These are phyloP conservation scores for Rhinoderma darwinii DNA, from an alignment of 2,113 vertebrate species.

Conservation along the genomic window DNA sequence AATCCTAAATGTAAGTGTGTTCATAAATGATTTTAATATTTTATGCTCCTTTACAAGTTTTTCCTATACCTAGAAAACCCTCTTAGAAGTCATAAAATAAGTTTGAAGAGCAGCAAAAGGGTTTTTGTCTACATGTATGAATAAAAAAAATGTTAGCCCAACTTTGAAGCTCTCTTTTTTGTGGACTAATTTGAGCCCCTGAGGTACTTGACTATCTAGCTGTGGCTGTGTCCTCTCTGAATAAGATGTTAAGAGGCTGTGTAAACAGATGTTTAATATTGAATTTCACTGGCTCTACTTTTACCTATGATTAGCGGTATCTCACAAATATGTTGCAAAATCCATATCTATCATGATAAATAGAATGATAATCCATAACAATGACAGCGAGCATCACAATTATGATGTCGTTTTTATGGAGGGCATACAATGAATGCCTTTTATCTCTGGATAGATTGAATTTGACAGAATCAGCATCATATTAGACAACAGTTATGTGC, in stretches of 20 bases:
- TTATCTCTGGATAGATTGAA: neutral
- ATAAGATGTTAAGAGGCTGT: neutral
- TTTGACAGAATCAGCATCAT: conserved; percentile 10
- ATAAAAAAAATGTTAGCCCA: neutral
- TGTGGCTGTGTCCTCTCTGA: too few species aligned
- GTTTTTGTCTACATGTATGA: neutral
- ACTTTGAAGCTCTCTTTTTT: too few species aligned
- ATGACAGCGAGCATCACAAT: neutral
- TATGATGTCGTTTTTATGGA: neutral
- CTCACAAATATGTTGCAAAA: neutral
- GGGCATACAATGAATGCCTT: neutral
- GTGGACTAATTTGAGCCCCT: too few species aligned
- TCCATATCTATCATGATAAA: neutral
- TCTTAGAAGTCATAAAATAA: too few species aligned
- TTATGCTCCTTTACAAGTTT: too few species aligned
- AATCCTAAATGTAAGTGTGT: too few species aligned
- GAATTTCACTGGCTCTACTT: neutral
- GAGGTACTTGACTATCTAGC: too few species aligned
- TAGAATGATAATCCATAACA: neutral
- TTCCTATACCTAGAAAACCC: too few species aligned
- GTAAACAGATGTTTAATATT: neutral
- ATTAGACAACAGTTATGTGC: neutral
- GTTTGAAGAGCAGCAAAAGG: too few species aligned
- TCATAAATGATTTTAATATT: too few species aligned
- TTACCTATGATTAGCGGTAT: too few species aligned